Base-by-base conservation (phyloP, 1,140 invertebrate species). In the Brachionus sp. region DNA sequence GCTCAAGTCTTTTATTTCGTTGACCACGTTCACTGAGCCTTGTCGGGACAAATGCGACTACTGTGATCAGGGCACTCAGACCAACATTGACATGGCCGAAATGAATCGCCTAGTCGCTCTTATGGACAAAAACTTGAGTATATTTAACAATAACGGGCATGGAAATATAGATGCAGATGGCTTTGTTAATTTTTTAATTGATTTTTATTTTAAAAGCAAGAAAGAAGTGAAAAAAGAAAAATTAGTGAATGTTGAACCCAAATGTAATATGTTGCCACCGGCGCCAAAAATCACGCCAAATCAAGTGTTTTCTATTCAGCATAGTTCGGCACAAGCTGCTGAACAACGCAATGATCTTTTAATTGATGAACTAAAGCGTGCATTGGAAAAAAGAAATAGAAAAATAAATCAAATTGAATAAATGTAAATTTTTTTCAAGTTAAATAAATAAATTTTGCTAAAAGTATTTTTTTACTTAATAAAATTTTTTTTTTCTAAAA, bases 101-200 rank as follows among this genome's bases (percentile, higher is more conserved):
- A 70, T 70, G 66, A 44, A 70, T 39, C 33, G 66, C 7, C 29
- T 70, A 1, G 35, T 37, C 9, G 37, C 16, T 37, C 39, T 70
- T 13, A 70, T 70, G 37, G 66, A 70, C 35, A 70, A 70, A 44
- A 70, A 70, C 16, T 23, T 70, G 35, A 39, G 35, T 16, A 19
- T 70, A 9, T 33, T 37, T 33, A 66, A 66, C n/a, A 66, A 66
- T 12, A 66, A 16, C 29, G 25, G 33, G 5, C 64, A 33, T 33
- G 64, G 25, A 0, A 33, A 66, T n/a, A 33, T 66, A n/a, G 66
- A 70, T 23, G 37, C 66, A 16, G 66, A 70, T 70, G 37, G 37
- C 39, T 70, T 70, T 70, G 35, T 70, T 37, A 70, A 39, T 70
- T 70, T 70, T 70, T 39, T 70, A 9, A 39, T 70, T 39, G 37